Base-by-base conservation (phyloP, 2,797 vertebrate genomes). In the Characodon lateralis region DNA sequence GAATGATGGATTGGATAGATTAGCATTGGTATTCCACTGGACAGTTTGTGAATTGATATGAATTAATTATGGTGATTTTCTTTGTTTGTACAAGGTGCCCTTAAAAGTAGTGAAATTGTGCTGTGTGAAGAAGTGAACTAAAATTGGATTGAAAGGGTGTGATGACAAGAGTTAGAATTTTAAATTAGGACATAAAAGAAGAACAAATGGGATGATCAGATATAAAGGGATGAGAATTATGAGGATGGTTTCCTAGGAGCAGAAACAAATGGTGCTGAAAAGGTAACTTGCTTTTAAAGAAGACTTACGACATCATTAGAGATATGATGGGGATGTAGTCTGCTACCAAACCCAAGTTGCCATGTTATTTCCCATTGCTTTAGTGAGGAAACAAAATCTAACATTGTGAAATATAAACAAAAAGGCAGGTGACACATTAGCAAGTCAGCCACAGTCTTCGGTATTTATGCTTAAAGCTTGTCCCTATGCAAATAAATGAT, bases 1-100 rank as follows among this genome's bases (percentile, higher is more conserved):
- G 31, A 51, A 72, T 18, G 71, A 72, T n/a, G 71, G 22, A 72
- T 39, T 41, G 71, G 71, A n/a, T 18, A 41, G 35, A 72, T n/a
- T 72, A 39, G 24, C 22, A 24, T 39, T 35, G 6, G 53, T 39
- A 22, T 24, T 41, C 10, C 56, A 41, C 31, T 41, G 13, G 22
- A 69, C 24, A 68, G 51, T 3, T 16, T 72, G 51, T 26, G 51
- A 39, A 51, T n/a, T n/a, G 22, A 22, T 72, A 53, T 71, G 20
- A 72, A 53, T 72, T 71, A 6, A 10, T 13, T n/a, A 12, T 28
- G 6, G 24, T 48, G 24, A 68, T 68, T 46, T 6, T 24, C 20
- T 22, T 13, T 13, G 10, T 59, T 35, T 35, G 12, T 41, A 2
- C 9, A 1, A 22, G 63, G 66, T 68, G 65, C 65, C n/a, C 22